Percentiles rank a stretch among this genome's conserved stretches.
phyloP scores from a whole-genome alignment of 2,113 vertebrate species.

The Centropus bengalensis region DNA sequence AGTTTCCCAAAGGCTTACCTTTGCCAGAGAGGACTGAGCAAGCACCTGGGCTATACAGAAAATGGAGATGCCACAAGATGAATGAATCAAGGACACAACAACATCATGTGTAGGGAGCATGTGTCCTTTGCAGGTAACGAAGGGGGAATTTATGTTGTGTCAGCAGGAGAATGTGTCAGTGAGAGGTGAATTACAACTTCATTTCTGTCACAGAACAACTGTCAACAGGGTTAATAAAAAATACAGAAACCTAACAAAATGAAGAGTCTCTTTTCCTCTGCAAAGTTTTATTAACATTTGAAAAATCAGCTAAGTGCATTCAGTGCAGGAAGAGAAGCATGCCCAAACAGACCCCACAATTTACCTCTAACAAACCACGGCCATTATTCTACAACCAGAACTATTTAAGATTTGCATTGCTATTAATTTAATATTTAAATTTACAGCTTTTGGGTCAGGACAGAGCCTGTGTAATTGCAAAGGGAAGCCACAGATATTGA shows the following conservation, averaged over 20 bases:
- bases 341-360: neutral
- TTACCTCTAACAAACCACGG: neutral
- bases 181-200: neutral
- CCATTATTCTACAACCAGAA: neutral
- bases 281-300: neutral
- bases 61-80: neutral
- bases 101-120: fast-evolving
- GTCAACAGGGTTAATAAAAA: neutral
- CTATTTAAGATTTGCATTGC: neutral
- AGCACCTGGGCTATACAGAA: neutral
- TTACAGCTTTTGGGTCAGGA: neutral
- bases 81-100: neutral
- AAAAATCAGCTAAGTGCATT: neutral
- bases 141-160: neutral
- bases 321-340: neutral
- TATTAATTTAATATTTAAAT: neutral
- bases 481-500: neutral
- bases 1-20: neutral
- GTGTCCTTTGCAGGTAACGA: neutral
- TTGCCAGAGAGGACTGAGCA: neutral
- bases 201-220: neutral
- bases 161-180: neutral
- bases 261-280: neutral
- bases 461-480: neutral
- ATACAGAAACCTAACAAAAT: neutral